Conservation (phyloP, 1,140 invertebrate genomes). For the Zaprionus lachaisei region DNA sequence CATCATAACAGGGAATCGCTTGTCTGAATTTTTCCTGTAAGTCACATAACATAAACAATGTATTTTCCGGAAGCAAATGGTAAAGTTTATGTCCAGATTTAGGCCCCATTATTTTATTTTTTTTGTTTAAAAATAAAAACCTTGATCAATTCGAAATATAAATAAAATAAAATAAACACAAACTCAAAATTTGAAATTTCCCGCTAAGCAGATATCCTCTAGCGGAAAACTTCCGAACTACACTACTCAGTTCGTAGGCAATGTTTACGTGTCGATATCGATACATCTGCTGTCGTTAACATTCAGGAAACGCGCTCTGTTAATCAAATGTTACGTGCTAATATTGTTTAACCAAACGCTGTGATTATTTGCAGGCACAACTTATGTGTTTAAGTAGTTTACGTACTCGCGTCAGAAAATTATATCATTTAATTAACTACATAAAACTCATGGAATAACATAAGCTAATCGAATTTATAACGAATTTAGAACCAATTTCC, state of each 20-base stretch:
- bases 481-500: slow-evolving; percentile 18
- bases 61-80: slow-evolving; percentile 81
- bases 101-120: background rate
- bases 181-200: slow-evolving; percentile 23
- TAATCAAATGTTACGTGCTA: slow-evolving; percentile 32
- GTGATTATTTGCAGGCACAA: slow-evolving; percentile 19
- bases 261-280: slow-evolving; percentile 22
- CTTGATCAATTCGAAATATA: background rate
- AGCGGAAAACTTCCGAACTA: slow-evolving; percentile 6
- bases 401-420: background rate
- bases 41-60: slow-evolving; percentile 93
- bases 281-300: slow-evolving; percentile 16
- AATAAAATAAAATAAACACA: background rate
- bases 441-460: background rate
- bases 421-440: background rate
- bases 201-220: slow-evolving; percentile 13
- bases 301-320: slow-evolving; percentile 41
- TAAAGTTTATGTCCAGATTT: slow-evolving; percentile 31
- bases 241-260: background rate
- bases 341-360: slow-evolving; percentile 11
- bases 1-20: slow-evolving; percentile 88
- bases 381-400: slow-evolving; percentile 5
- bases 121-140: background rate
- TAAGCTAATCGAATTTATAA: slow-evolving; percentile 25
- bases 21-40: slow-evolving; percentile 93